Base-by-base conservation (phyloP, 2,888 invertebrate genomes). In the Gari tellinella region DNA sequence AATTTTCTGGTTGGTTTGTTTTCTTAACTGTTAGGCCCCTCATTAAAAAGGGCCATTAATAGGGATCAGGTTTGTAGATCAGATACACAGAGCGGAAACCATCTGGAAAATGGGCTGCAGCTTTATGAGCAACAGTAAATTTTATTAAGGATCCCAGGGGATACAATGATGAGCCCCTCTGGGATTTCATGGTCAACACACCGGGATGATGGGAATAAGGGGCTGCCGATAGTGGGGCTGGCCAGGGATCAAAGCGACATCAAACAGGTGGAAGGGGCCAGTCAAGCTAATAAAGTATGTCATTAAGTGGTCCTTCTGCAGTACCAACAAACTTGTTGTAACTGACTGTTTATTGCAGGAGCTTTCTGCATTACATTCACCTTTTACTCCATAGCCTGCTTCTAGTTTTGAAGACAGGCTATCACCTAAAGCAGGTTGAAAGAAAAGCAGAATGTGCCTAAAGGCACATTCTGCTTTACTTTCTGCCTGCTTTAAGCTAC, bases 121-220 rank as follows among this genome's bases (percentile, higher is more conserved):
- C 52, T 66, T 66, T 60, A 66, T 66, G 66, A 26, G 31, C 60
- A 60, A 53, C 66, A 57, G 60, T 60, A 66, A 66, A 60, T 60
- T 65, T 57, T 41, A 25, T 57, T 49, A 48, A 21, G 43, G 25
- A 48, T 51, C 26, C 51, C 56, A 40, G 37, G 57, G 41, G 14
- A 37, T 26, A 19, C 23, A 53, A 40, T 52, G 51, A 53, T 58
- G n/a, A 19, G 37, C 25, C 45, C 51, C 52, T 55, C 19, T 37
- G 52, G 66, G 66, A 31, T 31, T 51, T 31, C 53, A 45, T n/a
- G 60, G 43, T 52, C 53, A 52, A 66, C 51, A 66, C 58, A 52
- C 17, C 37, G 43, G 66, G 23, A 31, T 19, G 17, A 17, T 19
- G 45, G 58, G 25, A 60, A 60, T 66, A 52, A 66, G 49, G 53